Base-by-base conservation (phyloP, 2,888 invertebrate genomes). In the Baccha elongata region DNA sequence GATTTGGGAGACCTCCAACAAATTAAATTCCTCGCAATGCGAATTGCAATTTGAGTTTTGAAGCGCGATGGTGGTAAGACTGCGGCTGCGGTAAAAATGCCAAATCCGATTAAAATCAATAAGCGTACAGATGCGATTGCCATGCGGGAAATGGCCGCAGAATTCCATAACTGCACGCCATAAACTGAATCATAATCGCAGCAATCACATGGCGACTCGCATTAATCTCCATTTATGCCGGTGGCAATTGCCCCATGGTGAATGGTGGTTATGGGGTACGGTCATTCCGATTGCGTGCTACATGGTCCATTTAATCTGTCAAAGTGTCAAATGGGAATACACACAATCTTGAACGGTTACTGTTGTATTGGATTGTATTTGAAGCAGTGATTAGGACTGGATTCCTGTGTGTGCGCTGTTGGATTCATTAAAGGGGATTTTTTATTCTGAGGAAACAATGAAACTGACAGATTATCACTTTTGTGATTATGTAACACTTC, bases 21-120 rank as follows among this genome's bases (percentile, higher is more conserved):
- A 3, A 19, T 53, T 32, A 44, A 32, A 53, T 52, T 37, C 32
- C 37, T 15, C 15, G 11, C 13, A 10, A 21, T 6, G 19, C 53
- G 60, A 62, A 29, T n/a, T 13, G 55, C 21, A 26, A 35, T 11
- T n/a, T n/a, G n/a, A n/a, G n/a, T n/a, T 29, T 13, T 10, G 11
- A 3, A 4, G 13, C 23, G 23, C 23, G 5, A 5, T 23, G 23
- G 23, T 26, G 6, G 26, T 4, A n/a, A 52, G 42, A 32, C 50
- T 7, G 11, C 4, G 15, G 52, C 46, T 48, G 7, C 8, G 5
- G 29, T 8, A 4, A 32, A 8, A 15, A 67, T 83, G 81, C 58
- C 72, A 72, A 83, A 83, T 78, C 78, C 83, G 83, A 83, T 83
- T 83, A 83, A 83, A 83, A 83, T 83, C 83, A 83, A 83, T 78